Evolutionary conservation across 2,888 invertebrate genomes (phyloP).

Genomic region (Sphaerolaimus hirsutus): DNA sequence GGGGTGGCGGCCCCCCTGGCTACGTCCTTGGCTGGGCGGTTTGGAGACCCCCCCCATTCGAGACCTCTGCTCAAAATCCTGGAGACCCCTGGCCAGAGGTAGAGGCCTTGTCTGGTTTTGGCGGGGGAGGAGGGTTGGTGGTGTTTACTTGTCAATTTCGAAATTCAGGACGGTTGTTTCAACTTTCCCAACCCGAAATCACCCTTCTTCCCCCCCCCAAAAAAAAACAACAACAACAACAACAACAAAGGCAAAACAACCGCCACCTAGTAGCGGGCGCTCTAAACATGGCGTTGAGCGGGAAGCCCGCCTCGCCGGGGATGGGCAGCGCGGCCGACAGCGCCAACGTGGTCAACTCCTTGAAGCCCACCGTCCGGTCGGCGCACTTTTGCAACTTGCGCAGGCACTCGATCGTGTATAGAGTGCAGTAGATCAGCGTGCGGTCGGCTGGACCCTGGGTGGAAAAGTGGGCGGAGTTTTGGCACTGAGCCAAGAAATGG

Average conservation of each 20-base stretch:
- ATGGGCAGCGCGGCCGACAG: conserved; percentile 58
- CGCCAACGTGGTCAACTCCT: conserved; percentile 86
- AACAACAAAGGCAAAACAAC: no score
- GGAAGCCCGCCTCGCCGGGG: conserved; percentile 80
- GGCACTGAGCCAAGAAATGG: not conserved
- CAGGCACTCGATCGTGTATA: conserved; percentile 89
- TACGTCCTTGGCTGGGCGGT: no score
- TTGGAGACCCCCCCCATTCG: no score
- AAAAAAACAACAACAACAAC: no score
- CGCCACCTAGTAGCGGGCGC: conserved; percentile 49
- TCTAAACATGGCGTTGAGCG: conserved; percentile 76
- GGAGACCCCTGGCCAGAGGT: no score
- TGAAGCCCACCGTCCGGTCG: conserved; percentile 52
- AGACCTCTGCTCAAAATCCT: no score
- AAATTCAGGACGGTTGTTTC: not conserved
- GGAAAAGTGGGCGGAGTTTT: not conserved
- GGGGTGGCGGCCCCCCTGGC: no score
- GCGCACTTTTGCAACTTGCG: conserved; percentile 71
- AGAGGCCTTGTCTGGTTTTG: no score
- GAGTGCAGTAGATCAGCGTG: conserved; percentile 78
- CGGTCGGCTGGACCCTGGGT: conserved; percentile 73
- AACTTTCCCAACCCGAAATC: no score
- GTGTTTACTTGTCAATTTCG: no score
- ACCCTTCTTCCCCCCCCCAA: no score
- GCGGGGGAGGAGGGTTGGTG: no score